Percentiles rank a stretch among this genome's conserved stretches.
Conservation (phyloP, 2,888 invertebrate genomes). For the Hirtodrosophila alboralis region DNA sequence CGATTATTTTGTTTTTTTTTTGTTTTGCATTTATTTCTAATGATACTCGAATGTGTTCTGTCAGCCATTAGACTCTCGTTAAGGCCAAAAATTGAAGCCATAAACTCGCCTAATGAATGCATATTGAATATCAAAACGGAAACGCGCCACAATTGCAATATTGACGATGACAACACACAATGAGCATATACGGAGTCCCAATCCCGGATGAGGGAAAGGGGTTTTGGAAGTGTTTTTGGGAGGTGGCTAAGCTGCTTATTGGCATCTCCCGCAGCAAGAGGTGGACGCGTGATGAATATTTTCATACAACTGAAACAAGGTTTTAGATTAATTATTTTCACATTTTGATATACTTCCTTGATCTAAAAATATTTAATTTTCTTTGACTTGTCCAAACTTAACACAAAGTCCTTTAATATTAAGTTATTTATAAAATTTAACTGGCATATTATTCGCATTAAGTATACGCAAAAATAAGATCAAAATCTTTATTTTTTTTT, state of each 20-base stretch:
- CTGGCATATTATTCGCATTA: no score
- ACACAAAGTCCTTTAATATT: no score
- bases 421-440: no score
- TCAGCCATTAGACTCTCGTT: slow-evolving; percentile 59
- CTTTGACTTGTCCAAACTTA: no score
- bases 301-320: no score
- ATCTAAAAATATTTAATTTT: no score
- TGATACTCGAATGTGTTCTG: slow-evolving; percentile 26
- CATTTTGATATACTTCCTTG: no score
- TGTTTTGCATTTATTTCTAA: slow-evolving; percentile 13
- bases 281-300: no score
- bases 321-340: no score
- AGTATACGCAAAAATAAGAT: no score
- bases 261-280: background rate
- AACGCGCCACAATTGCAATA: slow-evolving; percentile 11
- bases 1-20: slow-evolving; percentile 8
- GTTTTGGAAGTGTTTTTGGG: background rate
- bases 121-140: slow-evolving; percentile 62
- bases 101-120: slow-evolving; percentile 59
- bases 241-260: slow-evolving; percentile 39
- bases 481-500: no score
- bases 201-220: background rate
- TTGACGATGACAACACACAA: slow-evolving; percentile 19
- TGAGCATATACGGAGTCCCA: slow-evolving; percentile 3
- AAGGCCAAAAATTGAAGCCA: slow-evolving; percentile 58